These are phyloP conservation scores for Phragmatobia fuliginosa DNA, from an alignment of 2,888 invertebrate species.

Conservation along the genomic window DNA sequence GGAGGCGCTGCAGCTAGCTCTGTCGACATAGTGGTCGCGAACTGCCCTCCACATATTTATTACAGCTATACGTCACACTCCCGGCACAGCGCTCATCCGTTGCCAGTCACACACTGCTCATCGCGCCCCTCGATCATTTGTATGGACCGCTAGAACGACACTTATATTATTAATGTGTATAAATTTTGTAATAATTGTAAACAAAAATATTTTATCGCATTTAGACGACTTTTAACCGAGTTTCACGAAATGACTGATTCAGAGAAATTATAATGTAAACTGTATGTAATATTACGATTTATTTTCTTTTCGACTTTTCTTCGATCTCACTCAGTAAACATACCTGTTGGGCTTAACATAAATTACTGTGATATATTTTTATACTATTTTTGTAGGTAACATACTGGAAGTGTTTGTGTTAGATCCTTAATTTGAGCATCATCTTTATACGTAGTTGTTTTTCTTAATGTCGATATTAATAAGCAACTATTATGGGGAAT, in stretches of 20 bases:
- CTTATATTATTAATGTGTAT: conserved; percentile 49
- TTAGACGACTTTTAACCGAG: conserved; percentile 51
- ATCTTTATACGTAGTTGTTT: conserved; percentile 66
- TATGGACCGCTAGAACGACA: conserved; percentile 55
- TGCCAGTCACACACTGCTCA: conserved; percentile 55
- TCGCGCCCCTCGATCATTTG: conserved; percentile 47
- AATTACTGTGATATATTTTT: conserved; percentile 86
- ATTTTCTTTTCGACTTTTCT: conserved; percentile 52
- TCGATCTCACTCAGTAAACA: conserved; percentile 51
- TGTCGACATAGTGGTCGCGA: conserved; percentile 77
- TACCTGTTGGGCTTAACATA: conserved; percentile 74
- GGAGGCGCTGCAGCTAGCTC: conserved; percentile 92
- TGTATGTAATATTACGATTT: conserved; percentile 48
- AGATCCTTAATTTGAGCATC: conserved; percentile 62
- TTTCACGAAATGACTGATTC: conserved; percentile 56
- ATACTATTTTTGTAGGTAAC: conserved; percentile 73
- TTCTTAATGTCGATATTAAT: conserved; percentile 63
- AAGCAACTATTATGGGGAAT: conserved; percentile 64
- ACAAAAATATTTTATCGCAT: conserved; percentile 44
- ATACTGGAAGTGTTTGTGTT: conserved; percentile 65
- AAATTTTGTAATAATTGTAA: conserved; percentile 44
- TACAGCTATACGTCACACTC: conserved; percentile 37
- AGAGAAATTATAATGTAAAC: conserved; percentile 61
- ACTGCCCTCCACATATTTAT: conserved; percentile 35
- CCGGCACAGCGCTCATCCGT: conserved; percentile 52